Conservation (phyloP, 2,797 vertebrate species). For the Poeciliopsis presidionis region DNA sequence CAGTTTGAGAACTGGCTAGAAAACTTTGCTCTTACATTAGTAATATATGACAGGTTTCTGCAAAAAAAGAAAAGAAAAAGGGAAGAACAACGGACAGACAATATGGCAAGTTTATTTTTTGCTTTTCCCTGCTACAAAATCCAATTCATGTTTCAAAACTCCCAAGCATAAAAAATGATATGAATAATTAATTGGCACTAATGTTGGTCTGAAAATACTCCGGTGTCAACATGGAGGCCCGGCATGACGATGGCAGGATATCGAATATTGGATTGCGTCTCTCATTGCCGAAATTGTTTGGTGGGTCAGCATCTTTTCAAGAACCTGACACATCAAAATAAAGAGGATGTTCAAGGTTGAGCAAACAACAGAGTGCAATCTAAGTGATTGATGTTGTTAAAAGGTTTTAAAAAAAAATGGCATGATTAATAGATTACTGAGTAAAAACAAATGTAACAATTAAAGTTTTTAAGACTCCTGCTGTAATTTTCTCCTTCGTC, state of each 20-base stretch:
- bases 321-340: conserved; percentile 43
- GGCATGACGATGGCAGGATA: conserved; percentile 38
- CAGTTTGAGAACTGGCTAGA: not conserved
- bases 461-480: not conserved
- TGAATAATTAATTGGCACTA: conserved; percentile 70
- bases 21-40: not conserved
- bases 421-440: not conserved
- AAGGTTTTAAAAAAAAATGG: not conserved
- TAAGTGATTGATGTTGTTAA: conserved; percentile 10
- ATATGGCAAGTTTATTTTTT: not conserved
- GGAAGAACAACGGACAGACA: not conserved
- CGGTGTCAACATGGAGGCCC: conserved; percentile 46
- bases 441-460: not conserved
- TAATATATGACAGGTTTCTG: not conserved
- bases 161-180: conserved; percentile 38
- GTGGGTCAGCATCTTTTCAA: conserved; percentile 27
- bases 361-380: conserved; percentile 10
- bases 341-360: conserved; percentile 51
- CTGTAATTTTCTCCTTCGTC: not conserved
- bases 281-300: conserved; percentile 48
- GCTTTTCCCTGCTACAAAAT: conserved; percentile 11
- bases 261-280: conserved; percentile 58
- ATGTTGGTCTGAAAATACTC: conserved; percentile 67
- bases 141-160: conserved; percentile 6
- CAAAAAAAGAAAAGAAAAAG: not conserved